Conservation (phyloP, 2,888 invertebrate species). For the Tetragnatha montana region DNA sequence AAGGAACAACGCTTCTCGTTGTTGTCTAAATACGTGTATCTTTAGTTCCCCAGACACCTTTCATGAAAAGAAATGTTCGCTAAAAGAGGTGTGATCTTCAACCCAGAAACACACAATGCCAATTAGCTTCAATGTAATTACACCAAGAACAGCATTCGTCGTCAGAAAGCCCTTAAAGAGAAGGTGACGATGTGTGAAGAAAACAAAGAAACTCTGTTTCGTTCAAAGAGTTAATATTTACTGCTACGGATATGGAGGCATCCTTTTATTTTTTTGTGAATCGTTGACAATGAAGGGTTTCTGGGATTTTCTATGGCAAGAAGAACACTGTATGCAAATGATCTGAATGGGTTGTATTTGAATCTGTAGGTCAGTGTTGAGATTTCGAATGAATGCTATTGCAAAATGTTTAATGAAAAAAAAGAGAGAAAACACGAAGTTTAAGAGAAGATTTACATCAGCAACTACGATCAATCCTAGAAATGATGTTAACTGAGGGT, state of each 20-base stretch:
- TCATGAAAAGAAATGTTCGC: not conserved
- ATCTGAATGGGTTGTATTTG: not conserved
- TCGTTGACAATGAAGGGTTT: slow-evolving; percentile 37
- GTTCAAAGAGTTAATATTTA: slow-evolving; percentile 32
- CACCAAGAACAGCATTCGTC: slow-evolving; percentile 23
- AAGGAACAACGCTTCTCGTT: no score
- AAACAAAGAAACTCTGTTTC: slow-evolving; percentile 10
- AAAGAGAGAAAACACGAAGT: not conserved
- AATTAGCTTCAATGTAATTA: slow-evolving; percentile 43
- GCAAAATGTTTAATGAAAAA: not conserved
- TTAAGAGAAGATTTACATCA: not conserved
- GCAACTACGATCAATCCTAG: no score
- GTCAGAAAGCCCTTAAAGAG: slow-evolving; percentile 22
- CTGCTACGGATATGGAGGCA: slow-evolving; percentile 30
- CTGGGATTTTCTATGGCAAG: slow-evolving; percentile 11
- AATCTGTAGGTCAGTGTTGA: not conserved
- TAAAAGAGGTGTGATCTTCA: not conserved
- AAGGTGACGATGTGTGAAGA: slow-evolving; percentile 28
- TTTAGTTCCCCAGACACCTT: not conserved
- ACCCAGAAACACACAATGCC: slow-evolving; percentile 13
- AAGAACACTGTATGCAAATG: slow-evolving; percentile 44
- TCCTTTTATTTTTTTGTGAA: not conserved
- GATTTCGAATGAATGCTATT: not conserved
- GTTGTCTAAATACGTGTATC: no score
- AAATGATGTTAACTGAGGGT: no score